phyloP scores from a whole-genome alignment of 2,797 vertebrate species.

The Liparis tanakae region DNA sequence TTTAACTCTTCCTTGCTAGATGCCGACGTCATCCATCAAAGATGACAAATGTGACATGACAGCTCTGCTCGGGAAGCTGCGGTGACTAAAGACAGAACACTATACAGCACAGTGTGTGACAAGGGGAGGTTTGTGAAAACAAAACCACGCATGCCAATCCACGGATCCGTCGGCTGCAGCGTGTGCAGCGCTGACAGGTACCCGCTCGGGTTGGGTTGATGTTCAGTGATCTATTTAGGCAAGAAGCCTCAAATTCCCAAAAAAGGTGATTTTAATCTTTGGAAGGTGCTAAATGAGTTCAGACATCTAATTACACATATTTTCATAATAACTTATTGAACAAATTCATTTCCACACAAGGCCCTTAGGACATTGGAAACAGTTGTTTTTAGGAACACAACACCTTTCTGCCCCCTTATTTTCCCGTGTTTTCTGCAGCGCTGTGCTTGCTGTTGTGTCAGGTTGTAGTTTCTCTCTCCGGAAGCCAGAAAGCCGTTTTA shows the following conservation, averaged over 20 bases:
- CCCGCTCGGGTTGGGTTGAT: not conserved
- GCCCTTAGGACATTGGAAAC: constrained; percentile 13
- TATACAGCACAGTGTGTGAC: constrained; percentile 48
- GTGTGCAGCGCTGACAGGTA: not conserved
- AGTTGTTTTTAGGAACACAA: constrained; percentile 19
- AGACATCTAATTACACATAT: not conserved
- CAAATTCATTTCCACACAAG: constrained; percentile 28
- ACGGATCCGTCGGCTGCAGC: constrained; percentile 13
- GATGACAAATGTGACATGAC: constrained; percentile 77
- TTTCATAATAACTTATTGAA: constrained; percentile 21
- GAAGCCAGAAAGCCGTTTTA: constrained; percentile 19
- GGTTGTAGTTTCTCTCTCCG: constrained; percentile 17
- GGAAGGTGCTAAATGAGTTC: not conserved
- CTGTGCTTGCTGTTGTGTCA: constrained; percentile 14
- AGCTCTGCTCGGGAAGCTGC: constrained; percentile 60
- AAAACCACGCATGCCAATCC: constrained; percentile 21
- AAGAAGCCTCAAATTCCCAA: constrained; percentile 8
- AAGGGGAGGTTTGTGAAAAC: constrained; percentile 46
- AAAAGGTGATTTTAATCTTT: constrained; percentile 16
- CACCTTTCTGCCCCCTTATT: constrained; percentile 7
- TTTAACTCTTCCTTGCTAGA: constrained; percentile 70
- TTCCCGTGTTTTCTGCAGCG: constrained; percentile 22
- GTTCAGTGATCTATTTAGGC: constrained; percentile 5
- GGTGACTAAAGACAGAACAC: constrained; percentile 46
- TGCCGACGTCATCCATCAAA: constrained; percentile 69